Base-by-base conservation (phyloP, 2,113 vertebrate genomes). In the Vicugna pacos region DNA sequence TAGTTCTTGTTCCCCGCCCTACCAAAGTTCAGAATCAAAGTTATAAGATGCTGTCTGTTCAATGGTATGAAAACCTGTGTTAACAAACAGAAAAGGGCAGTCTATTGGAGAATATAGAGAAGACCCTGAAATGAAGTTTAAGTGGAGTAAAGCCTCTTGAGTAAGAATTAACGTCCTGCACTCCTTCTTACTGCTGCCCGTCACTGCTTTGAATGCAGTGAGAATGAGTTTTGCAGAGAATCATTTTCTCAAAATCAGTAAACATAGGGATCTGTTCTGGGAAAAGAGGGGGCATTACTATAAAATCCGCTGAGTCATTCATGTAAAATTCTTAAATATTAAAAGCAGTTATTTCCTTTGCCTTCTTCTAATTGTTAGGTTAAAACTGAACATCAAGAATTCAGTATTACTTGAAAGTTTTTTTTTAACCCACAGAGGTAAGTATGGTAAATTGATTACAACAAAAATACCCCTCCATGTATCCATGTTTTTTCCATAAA, bases 1-100 rank as follows among this genome's bases (percentile, higher is more conserved):
- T 69, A 92, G 50, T 73, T 83, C 77, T 77, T n/a, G 24, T 64
- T 48, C 1, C 70, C 46, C 80, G 5, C 38, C 96, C 92, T 87
- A 48, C 52, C 15, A 77, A 95, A 97, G 64, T 32, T 97, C 67
- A 97, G 54, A 97, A 95, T 88, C 70, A 96, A 92, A 96, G 35
- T 96, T 96, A 91, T 46, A 95, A 92, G 50, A 70, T 82, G 16
- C 69, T 96, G 95, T 96, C 96, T 98, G 69, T 58, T 60, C 90
- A 97, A 24, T 87, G 86, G 69, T 84, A 94, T 92, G 42, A 90
- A 97, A 98, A 97, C 42, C 17, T 73, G 4, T 26, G 22, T 48
- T 96, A 93, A 93, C 80, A 1, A 46, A 96, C 60, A 94, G 50
- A 87, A 98, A 97, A 90, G 58, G 60, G 20, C 35, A 93, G 32